A percentile compares a stretch with the other conserved stretches of the same genome.
Conservation (phyloP, 1,140 invertebrate species). For the Lasioglossum albipes region DNA sequence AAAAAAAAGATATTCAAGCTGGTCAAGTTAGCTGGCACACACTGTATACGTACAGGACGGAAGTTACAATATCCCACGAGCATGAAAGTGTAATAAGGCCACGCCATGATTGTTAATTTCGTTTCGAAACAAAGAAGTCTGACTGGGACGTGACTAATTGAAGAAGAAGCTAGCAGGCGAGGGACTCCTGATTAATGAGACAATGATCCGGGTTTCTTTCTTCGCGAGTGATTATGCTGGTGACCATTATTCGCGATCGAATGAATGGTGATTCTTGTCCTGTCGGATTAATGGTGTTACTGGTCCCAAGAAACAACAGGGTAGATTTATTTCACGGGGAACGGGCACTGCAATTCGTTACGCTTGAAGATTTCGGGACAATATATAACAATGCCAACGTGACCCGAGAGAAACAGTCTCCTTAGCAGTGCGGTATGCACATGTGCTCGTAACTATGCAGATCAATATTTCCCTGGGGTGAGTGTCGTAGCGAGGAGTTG, state of each 20-base stretch:
- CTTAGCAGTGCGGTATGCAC: not conserved
- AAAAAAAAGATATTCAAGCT: no score
- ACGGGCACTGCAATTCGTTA: not conserved
- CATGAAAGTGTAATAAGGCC: not conserved
- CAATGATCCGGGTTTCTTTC: not conserved
- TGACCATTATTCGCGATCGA: no score
- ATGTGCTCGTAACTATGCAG: not conserved
- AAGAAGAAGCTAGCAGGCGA: not conserved
- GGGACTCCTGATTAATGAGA: not conserved
- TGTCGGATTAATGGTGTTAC: no score
- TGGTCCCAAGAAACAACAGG: not conserved
- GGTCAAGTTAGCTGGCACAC: no score
- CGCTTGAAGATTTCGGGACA: not conserved
- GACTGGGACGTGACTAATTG: not conserved
- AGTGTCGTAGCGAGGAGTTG: constrained; percentile 1
- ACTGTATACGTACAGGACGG: no score
- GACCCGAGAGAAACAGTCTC: not conserved
- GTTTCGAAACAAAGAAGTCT: not conserved
- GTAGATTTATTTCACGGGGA: not conserved
- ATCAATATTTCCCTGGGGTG: constrained; percentile 24
- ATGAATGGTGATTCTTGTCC: no score
- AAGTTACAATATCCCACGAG: not conserved
- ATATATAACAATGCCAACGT: not conserved
- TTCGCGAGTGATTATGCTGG: no score
- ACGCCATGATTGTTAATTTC: not conserved